Conservation (phyloP, 37 sponge, comb jelly and placozoan genomes). For the Cladorhizidae sp. region DNA sequence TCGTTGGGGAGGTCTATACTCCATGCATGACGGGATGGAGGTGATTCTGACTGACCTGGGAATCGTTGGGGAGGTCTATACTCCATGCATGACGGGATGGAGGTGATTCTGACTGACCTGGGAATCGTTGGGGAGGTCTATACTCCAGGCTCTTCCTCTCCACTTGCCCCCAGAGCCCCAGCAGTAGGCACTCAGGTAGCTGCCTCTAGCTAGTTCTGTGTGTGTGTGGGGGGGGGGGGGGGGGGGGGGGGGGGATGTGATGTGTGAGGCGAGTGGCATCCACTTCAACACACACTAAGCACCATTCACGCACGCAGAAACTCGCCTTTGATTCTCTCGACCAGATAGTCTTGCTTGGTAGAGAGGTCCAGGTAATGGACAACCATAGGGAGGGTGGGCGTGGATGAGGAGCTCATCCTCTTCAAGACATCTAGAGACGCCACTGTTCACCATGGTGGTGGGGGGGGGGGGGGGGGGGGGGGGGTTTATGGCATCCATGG, state of each 20-base stretch:
- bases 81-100: conserved; percentile 74
- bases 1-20: conserved; percentile 86
- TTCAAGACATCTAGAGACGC: too few species aligned
- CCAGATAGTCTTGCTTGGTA: conserved; percentile 87
- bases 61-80: conserved; percentile 85
- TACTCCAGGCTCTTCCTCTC: conserved; percentile 78
- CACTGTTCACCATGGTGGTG: too few species aligned
- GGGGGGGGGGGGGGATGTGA: background rate
- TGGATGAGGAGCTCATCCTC: background rate
- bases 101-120: too few species aligned
- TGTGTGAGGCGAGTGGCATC: background rate
- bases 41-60: too few species aligned
- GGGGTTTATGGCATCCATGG: too few species aligned
- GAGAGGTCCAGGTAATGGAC: conserved; percentile 83
- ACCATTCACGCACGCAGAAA: background rate
- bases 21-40: conserved; percentile 74
- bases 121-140: conserved; percentile 86
- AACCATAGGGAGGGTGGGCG: conserved; percentile 61
- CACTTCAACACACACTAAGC: background rate
- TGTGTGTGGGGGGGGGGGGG: background rate
- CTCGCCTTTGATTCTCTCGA: conserved; percentile 73
- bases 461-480: too few species aligned
- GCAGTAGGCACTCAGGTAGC: conserved; percentile 64
- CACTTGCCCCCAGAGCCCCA: conserved; percentile 87
- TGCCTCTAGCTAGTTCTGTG: conserved; percentile 77